Percentiles rank a stretch among this genome's conserved stretches.
These are phyloP conservation scores for Cylloceria caligata DNA, from an alignment of 2,888 invertebrate species.

Conservation along the genomic window DNA sequence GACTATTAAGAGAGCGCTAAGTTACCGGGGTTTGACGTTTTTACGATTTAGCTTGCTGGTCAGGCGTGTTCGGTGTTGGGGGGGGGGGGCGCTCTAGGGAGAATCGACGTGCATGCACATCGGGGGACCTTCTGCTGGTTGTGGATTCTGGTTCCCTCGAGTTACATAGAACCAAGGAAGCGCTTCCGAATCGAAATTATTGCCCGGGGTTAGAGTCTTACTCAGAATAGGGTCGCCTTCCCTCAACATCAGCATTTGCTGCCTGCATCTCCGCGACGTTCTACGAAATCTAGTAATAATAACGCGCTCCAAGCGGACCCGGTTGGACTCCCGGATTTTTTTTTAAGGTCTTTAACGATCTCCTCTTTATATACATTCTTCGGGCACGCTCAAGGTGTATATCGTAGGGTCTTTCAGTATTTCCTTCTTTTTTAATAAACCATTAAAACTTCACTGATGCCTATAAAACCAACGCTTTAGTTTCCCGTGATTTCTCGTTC, in stretches of 20 bases:
- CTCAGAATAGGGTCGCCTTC: slow-evolving; percentile 68
- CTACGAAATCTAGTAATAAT: slow-evolving; percentile 69
- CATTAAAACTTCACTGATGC: slow-evolving; percentile 53
- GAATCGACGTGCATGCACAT: slow-evolving; percentile 56
- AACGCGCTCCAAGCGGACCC: slow-evolving; percentile 43
- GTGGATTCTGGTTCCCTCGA: slow-evolving; percentile 64
- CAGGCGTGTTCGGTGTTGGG: slow-evolving; percentile 39
- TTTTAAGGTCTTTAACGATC: slow-evolving; percentile 53
- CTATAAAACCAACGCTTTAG: slow-evolving; percentile 58
- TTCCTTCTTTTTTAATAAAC: slow-evolving; percentile 44
- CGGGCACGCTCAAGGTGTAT: slow-evolving; percentile 39
- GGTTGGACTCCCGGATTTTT: slow-evolving; percentile 11
- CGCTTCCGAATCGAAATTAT: slow-evolving; percentile 72
- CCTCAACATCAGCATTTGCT: slow-evolving; percentile 31
- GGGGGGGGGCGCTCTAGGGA: slow-evolving; percentile 44
- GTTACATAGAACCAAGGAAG: slow-evolving; percentile 66
- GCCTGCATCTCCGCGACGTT: slow-evolving; percentile 41
- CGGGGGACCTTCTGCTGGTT: slow-evolving; percentile 54
- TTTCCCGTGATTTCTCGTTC: slow-evolving; percentile 64
- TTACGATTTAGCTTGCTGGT: slow-evolving; percentile 73
- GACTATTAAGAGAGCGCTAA: slow-evolving; percentile 71
- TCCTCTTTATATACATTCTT: slow-evolving; percentile 51
- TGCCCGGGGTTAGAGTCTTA: slow-evolving; percentile 70
- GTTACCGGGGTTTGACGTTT: slow-evolving; percentile 74
- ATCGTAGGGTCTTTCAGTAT: slow-evolving; percentile 28